Evolutionary conservation across 2,797 vertebrate genomes (phyloP).

Genomic region (Anableps anableps): DNA sequence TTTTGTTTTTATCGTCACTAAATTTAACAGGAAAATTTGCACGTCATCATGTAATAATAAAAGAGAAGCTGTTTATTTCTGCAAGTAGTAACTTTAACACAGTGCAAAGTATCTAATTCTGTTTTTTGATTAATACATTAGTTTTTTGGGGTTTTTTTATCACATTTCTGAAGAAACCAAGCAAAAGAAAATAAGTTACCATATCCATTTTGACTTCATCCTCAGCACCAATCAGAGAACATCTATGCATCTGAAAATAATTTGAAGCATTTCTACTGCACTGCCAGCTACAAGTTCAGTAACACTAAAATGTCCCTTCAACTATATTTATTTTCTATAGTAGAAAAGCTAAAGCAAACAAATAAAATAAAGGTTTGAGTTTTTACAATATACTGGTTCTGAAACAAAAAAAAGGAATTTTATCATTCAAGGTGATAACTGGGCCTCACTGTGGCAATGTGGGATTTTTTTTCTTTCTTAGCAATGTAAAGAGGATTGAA

Average conservation of each 20-base stretch:
- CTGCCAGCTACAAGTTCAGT: neutral
- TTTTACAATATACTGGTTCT: slow-evolving; percentile 5
- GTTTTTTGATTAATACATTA: neutral
- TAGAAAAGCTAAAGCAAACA: neutral
- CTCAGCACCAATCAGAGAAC: neutral
- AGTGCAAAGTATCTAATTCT: neutral
- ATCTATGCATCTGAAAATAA: neutral
- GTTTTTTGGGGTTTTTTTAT: neutral
- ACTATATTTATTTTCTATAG: neutral
- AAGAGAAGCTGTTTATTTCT: neutral
- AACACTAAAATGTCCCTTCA: neutral
- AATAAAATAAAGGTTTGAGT: neutral
- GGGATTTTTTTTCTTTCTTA: slow-evolving; percentile 29
- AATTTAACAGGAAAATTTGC: neutral
- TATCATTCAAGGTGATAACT: slow-evolving; percentile 52
- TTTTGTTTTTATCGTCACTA: neutral
- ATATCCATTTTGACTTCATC: neutral
- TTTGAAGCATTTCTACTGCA: neutral
- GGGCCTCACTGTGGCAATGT: slow-evolving; percentile 40
- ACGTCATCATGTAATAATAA: neutral
- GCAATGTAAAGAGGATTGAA: slow-evolving; percentile 40
- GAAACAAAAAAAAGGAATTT: slow-evolving; percentile 33
- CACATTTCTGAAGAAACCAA: neutral
- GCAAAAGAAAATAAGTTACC: neutral
- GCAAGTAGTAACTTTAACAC: neutral